Base-by-base conservation (phyloP, 2,888 invertebrate genomes). In the Leucoptera coffeella region DNA sequence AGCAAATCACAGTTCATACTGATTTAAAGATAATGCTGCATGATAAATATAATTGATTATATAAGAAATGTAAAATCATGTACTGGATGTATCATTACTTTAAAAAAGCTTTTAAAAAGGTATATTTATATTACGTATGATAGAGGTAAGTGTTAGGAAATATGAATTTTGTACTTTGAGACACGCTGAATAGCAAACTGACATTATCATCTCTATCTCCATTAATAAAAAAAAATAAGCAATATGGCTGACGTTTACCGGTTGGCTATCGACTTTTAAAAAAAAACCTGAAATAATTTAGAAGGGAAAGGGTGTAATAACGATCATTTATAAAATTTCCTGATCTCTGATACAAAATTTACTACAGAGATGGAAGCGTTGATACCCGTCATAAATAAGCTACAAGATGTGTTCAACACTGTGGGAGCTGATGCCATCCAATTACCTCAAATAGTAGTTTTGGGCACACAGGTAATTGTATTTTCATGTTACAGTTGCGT, bases 331-430 rank as follows among this genome's bases (percentile, higher is more conserved):
- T 17, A 17, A 17, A 17, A 17, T 9, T 7, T 17, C 6, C 17
- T 17, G 9, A 17, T 17, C 9, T 17, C 6, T 7, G 9, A 7
- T 17, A 7, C 6, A 17, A 17, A 5, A 12, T 5, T 34, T 31
- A 33, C 27, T 41, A 49, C 56, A 47, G 71, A 43, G 55, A 99
- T 99, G 99, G 97, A 99, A 77, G 92, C 94, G 32, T 77, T 99
- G 46, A 99, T 99, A 71, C 97, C 99, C 36, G 94, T 99, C 33
- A 94, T 99, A 47, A 99, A 99, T 74, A 99, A 99, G 73, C 76
- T 99, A 38, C 99, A 99, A 77, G 99, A 99, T 77, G 99, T 99
- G 36, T 99, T 99, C 60, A 96, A 94, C 49, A 95, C 97, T 23
- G 92, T 99, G 32, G 99, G 99, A 35, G 85, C 92, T 37, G 96